Conservation (phyloP, 2,888 invertebrate genomes). For the Leucoptera coffeella region DNA sequence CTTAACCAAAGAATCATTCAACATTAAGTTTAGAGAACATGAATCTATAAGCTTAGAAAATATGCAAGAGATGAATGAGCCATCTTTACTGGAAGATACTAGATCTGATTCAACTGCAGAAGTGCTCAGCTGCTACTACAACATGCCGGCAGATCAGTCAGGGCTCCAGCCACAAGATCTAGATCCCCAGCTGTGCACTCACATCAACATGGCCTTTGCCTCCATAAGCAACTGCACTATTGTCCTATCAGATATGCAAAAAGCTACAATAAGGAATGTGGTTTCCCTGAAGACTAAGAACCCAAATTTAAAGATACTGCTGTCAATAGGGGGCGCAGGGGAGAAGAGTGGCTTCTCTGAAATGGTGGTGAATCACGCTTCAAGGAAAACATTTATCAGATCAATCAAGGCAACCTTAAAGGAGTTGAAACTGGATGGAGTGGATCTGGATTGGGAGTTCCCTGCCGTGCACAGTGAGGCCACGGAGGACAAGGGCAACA, state of each 20-base stretch:
- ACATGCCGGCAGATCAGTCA: slow-evolving; percentile 31
- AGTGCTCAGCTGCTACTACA: slow-evolving; percentile 75
- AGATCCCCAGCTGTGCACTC: slow-evolving; percentile 72
- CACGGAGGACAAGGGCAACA: slow-evolving; percentile 8
- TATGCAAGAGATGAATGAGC: too few species aligned
- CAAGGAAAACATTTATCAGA: slow-evolving; percentile 58
- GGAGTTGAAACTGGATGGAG: slow-evolving; percentile 57
- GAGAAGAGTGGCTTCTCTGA: slow-evolving; percentile 58
- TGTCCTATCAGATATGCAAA: slow-evolving; percentile 34
- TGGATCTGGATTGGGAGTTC: slow-evolving; percentile 86
- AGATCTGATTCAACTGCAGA: too few species aligned
- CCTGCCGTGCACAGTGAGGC: slow-evolving; percentile 51
- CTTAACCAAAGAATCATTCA: too few species aligned
- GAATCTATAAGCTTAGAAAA: too few species aligned
- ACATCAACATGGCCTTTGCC: slow-evolving; percentile 75
- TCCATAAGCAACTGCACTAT: slow-evolving; percentile 57
- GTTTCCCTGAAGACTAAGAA: slow-evolving; percentile 53
- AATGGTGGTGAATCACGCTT: slow-evolving; percentile 66
- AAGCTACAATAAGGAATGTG: slow-evolving; percentile 24
- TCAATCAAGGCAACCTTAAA: slow-evolving; percentile 48
- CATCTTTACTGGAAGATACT: too few species aligned
- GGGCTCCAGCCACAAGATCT: slow-evolving; percentile 44
- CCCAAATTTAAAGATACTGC: slow-evolving; percentile 64
- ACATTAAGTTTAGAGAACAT: too few species aligned
- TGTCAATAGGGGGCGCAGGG: slow-evolving; percentile 66